Evolutionary conservation across 2,888 invertebrate species (phyloP).

Genomic region (Aporophyla nigra): DNA sequence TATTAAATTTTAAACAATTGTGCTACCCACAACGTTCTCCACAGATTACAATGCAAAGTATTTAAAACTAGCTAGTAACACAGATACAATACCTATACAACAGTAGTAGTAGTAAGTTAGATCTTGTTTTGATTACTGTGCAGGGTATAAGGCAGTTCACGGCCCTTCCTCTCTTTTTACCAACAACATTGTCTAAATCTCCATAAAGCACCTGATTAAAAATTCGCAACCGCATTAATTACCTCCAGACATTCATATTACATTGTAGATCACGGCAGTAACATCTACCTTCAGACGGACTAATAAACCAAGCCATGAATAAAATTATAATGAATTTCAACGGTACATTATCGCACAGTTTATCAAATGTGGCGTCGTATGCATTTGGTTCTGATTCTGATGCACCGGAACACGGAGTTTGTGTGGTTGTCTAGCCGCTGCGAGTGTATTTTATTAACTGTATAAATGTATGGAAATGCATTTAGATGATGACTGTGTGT

Average conservation of each 20-base stretch:
- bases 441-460: conserved; percentile 46
- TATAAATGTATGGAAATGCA: conserved; percentile 23
- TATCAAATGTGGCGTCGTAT: conserved; percentile 81
- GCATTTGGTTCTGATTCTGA: conserved; percentile 75
- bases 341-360: conserved; percentile 78
- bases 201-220: conserved; percentile 54
- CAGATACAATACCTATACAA: too few species aligned
- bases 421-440: conserved; percentile 54
- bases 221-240: conserved; percentile 66
- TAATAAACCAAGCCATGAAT: conserved; percentile 85
- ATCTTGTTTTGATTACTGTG: not conserved
- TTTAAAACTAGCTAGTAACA: too few species aligned
- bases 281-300: conserved; percentile 63
- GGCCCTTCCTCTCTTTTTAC: not conserved
- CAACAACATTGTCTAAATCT: conserved; percentile 9
- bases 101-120: too few species aligned
- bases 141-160: not conserved
- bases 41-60: too few species aligned
- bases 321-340: conserved; percentile 87
- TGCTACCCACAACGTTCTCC: too few species aligned
- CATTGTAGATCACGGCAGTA: conserved; percentile 67
- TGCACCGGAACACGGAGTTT: conserved; percentile 65
- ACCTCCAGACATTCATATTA: conserved; percentile 66
- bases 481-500: not conserved
- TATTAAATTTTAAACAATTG: too few species aligned